These are phyloP conservation scores for Dendrolimus kikuchii DNA, from an alignment of 1,140 invertebrate species.

Conservation along the genomic window DNA sequence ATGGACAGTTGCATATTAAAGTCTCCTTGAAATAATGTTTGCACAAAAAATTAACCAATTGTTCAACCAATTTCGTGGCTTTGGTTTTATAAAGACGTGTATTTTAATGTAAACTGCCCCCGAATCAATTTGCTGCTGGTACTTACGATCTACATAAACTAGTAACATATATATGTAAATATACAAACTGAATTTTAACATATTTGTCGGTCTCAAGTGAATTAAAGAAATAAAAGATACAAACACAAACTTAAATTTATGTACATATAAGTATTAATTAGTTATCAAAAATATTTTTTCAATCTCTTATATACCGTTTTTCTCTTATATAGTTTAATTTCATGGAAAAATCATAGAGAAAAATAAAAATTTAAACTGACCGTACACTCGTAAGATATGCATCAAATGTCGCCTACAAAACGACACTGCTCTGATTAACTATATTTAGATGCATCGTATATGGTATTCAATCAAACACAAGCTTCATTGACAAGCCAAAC, in stretches of 20 bases:
- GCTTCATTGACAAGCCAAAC: neutral
- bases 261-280: too few species aligned
- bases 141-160: too few species aligned
- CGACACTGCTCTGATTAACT: slow-evolving; percentile 17
- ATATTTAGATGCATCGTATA: slow-evolving; percentile 12
- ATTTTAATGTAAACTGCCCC: too few species aligned
- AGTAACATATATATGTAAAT: neutral
- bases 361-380: neutral
- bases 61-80: neutral
- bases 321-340: too few species aligned
- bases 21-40: slow-evolving; percentile 14
- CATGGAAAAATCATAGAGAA: too few species aligned
- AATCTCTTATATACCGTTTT: too few species aligned
- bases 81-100: too few species aligned
- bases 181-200: neutral
- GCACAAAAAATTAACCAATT: slow-evolving; percentile 10
- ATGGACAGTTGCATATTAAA: slow-evolving; percentile 14
- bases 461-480: slow-evolving; percentile 8
- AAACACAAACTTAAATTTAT: too few species aligned
- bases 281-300: too few species aligned
- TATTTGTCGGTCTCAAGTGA: too few species aligned
- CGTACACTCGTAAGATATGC: slow-evolving; percentile 4
- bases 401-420: slow-evolving; percentile 9
- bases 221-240: too few species aligned
- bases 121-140: too few species aligned